Evolutionary conservation across 2,888 invertebrate species (phyloP).

Genomic region (Fragum fragum): DNA sequence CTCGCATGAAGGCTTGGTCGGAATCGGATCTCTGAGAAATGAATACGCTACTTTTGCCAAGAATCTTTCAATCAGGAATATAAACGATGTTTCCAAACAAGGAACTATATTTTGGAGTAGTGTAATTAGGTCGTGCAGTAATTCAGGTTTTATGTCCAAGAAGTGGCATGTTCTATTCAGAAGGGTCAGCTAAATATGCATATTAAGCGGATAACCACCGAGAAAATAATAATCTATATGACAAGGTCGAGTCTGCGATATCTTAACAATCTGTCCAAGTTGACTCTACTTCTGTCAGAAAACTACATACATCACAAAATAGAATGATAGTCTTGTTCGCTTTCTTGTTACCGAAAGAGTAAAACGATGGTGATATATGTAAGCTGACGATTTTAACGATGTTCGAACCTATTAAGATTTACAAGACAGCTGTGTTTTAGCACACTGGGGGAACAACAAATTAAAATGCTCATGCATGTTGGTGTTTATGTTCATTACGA

Average conservation of each 20-base stretch:
- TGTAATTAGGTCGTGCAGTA: slow-evolving; percentile 49
- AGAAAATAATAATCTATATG: slow-evolving; percentile 52
- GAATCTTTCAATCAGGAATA: slow-evolving; percentile 15
- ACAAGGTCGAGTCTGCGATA: slow-evolving; percentile 34
- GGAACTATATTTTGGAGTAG: not conserved
- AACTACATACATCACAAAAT: slow-evolving; percentile 5
- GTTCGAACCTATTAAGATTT: too few species aligned
- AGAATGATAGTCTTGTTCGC: not conserved
- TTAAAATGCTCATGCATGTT: too few species aligned
- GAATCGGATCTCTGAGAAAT: not conserved
- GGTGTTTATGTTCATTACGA: too few species aligned
- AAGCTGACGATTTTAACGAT: too few species aligned
- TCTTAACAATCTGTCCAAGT: slow-evolving; percentile 22
- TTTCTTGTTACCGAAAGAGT: too few species aligned
- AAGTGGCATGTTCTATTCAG: slow-evolving; percentile 64
- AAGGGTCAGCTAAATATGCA: slow-evolving; percentile 51
- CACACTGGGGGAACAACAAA: too few species aligned
- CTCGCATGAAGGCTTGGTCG: not conserved
- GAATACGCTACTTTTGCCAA: not conserved
- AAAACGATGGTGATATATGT: too few species aligned
- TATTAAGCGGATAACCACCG: slow-evolving; percentile 46
- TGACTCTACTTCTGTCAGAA: slow-evolving; percentile 12
- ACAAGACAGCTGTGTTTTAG: too few species aligned
- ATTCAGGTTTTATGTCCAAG: slow-evolving; percentile 59
- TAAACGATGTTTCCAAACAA: not conserved